Percentiles rank a stretch among this genome's conserved stretches.
phyloP scores from a whole-genome alignment of 2,888 invertebrate genomes.

The Hypena proboscidalis region DNA sequence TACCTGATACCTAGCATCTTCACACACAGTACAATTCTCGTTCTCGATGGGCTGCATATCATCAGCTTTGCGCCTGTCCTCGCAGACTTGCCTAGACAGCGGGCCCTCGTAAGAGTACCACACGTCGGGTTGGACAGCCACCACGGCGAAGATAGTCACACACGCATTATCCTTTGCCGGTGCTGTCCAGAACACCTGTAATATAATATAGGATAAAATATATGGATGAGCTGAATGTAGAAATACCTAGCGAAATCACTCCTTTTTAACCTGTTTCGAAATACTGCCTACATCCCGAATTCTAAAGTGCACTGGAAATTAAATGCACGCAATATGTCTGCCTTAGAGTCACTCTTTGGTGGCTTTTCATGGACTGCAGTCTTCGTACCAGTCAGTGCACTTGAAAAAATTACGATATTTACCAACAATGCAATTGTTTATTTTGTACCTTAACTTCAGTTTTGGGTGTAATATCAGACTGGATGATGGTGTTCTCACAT shows the following conservation, averaged over 20 bases:
- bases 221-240: conserved; percentile 4
- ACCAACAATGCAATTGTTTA: too few species aligned
- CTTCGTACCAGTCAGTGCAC: too few species aligned
- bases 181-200: conserved; percentile 68
- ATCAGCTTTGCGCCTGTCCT: conserved; percentile 69
- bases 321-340: too few species aligned
- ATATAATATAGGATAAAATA: not conserved
- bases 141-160: conserved; percentile 70
- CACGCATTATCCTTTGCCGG: conserved; percentile 72
- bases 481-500: conserved; percentile 71
- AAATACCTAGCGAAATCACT: too few species aligned
- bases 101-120: conserved; percentile 75
- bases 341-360: too few species aligned
- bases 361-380: too few species aligned
- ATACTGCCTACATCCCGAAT: too few species aligned
- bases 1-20: conserved; percentile 76
- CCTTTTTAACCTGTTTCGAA: too few species aligned
- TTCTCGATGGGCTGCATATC: conserved; percentile 73
- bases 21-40: conserved; percentile 66
- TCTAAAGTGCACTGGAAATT: too few species aligned
- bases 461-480: conserved; percentile 70
- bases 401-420: not conserved
- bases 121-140: conserved; percentile 70
- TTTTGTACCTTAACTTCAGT: conserved; percentile 69
- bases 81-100: conserved; percentile 67